Evolutionary conservation across 2,113 vertebrate species (phyloP).

Genomic region (Xiphias gladius): DNA sequence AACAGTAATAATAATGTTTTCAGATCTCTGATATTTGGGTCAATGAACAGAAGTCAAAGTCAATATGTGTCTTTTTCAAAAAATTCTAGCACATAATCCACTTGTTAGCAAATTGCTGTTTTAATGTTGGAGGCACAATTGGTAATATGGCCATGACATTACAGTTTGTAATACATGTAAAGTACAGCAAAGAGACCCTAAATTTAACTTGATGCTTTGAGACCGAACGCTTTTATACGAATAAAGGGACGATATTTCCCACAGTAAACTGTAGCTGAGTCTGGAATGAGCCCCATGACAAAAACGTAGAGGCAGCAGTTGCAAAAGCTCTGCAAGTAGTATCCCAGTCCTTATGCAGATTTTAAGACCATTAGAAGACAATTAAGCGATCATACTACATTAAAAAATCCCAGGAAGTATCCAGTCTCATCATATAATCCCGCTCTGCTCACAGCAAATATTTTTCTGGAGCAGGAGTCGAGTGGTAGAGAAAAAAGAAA

Average conservation of each 20-base stretch:
- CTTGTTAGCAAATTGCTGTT: not conserved
- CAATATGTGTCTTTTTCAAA: not conserved
- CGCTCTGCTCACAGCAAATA: not conserved
- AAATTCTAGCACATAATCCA: not conserved
- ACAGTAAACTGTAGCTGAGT: not conserved
- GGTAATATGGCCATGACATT: not conserved
- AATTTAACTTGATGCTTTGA: not conserved
- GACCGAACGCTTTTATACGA: too few species aligned
- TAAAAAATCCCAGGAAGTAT: not conserved
- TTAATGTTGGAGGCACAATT: too few species aligned
- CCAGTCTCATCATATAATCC: not conserved
- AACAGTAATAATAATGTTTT: too few species aligned
- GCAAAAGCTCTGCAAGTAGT: too few species aligned
- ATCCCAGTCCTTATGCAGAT: not conserved
- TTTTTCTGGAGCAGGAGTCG: not conserved
- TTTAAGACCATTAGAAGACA: not conserved
- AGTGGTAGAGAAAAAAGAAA: not conserved
- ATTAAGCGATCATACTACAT: not conserved
- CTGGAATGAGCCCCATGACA: not conserved
- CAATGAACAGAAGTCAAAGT: not conserved
- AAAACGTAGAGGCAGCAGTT: too few species aligned
- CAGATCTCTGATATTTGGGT: not conserved
- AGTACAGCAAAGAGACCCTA: not conserved
- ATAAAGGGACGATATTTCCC: too few species aligned
- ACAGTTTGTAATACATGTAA: not conserved